Percentiles rank a stretch among this genome's conserved stretches.
phyloP scores from a whole-genome alignment of 2,888 invertebrate species.

The Drosophila fulvimacula region DNA sequence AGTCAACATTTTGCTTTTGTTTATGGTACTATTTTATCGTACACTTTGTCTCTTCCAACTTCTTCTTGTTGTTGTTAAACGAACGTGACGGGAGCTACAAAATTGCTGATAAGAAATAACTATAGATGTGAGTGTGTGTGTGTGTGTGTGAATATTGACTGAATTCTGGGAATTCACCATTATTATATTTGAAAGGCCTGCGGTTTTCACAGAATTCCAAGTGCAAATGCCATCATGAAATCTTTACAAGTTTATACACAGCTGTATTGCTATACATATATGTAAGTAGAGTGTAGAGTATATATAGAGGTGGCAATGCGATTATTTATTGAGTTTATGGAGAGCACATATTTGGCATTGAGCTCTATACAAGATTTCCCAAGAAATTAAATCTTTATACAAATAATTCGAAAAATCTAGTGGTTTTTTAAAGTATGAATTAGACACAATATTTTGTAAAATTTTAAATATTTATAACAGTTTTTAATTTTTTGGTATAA shows the following conservation, averaged over 20 bases:
- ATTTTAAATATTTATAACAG: no score
- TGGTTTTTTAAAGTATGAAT: no score
- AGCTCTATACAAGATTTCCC: not conserved
- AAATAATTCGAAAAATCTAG: not conserved
- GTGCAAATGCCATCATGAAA: not conserved
- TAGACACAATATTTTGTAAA: no score
- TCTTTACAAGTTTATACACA: not conserved
- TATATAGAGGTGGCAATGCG: not conserved
- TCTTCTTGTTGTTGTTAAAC: constrained; percentile 13
- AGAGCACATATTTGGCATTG: not conserved
- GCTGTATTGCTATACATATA: not conserved
- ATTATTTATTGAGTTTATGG: constrained; percentile 1
- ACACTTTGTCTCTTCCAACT: constrained; percentile 14
- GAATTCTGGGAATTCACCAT: constrained; percentile 52
- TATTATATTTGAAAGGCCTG: constrained; percentile 33
- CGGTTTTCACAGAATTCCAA: constrained; percentile 7
- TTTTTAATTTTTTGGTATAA: no score
- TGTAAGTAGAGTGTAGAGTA: not conserved
- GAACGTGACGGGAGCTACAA: constrained; percentile 41
- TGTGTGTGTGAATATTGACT: not conserved
- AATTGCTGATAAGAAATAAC: constrained; percentile 32
- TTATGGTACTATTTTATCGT: constrained; percentile 38
- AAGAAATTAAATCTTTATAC: not conserved
- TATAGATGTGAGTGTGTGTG: not conserved
- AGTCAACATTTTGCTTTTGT: constrained; percentile 10